Evolutionary conservation across 2,888 invertebrate genomes (phyloP).

Genomic region (Cheilosia urbana): DNA sequence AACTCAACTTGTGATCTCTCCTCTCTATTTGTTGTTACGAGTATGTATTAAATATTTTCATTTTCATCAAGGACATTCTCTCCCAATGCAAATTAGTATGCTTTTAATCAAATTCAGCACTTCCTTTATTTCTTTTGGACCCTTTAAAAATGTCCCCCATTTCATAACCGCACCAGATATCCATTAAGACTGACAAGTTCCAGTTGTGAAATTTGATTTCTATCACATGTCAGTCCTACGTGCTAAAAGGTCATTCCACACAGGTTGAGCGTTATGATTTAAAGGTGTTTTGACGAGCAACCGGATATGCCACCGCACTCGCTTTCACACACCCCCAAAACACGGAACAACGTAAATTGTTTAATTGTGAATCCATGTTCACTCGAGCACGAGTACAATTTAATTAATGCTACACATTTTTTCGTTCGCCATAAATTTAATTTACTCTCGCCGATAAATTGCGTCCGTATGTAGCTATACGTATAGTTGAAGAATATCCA

Average conservation of each 20-base stretch:
- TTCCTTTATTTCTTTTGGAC: too few species aligned
- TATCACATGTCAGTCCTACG: conserved; percentile 12
- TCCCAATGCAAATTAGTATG: neutral
- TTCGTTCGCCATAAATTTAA: conserved; percentile 31
- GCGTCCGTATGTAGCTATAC: neutral
- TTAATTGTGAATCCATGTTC: conserved; percentile 54
- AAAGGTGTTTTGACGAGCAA: conserved; percentile 20
- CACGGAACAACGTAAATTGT: conserved; percentile 39
- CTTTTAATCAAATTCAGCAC: neutral
- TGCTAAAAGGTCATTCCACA: conserved; percentile 8
- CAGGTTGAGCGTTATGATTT: conserved; percentile 24
- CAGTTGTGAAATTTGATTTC: conserved; percentile 22
- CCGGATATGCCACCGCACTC: neutral
- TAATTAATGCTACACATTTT: conserved; percentile 51
- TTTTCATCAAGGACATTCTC: neutral
- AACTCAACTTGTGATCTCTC: too few species aligned
- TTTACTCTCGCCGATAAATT: conserved; percentile 16
- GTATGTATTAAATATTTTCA: too few species aligned
- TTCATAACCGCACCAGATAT: neutral
- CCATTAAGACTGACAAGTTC: neutral
- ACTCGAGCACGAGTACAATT: conserved; percentile 38
- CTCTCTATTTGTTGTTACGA: too few species aligned
- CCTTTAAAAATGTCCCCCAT: neutral
- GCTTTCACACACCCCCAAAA: neutral
- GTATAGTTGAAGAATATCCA: conserved; percentile 13